phyloP scores from a whole-genome alignment of 2,888 invertebrate genomes.

The Sesia bembeciformis region DNA sequence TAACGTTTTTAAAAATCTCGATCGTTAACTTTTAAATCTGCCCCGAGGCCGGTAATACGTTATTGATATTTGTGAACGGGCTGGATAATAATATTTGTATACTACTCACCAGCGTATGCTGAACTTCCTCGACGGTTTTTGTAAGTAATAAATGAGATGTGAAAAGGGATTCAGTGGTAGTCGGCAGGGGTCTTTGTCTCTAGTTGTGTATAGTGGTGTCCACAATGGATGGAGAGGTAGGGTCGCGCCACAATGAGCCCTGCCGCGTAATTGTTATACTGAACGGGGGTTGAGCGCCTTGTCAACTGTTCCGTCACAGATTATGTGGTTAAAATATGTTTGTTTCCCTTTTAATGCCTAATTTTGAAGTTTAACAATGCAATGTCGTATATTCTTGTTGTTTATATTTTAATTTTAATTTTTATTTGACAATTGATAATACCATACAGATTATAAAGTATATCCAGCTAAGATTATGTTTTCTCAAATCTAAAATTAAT shows the following conservation, averaged over 20 bases:
- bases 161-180: conserved; percentile 20
- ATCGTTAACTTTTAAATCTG: conserved; percentile 68
- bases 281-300: conserved; percentile 67
- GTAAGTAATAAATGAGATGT: conserved; percentile 8
- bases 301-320: conserved; percentile 65
- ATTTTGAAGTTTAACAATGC: background rate
- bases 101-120: conserved; percentile 34
- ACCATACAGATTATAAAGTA: too few species aligned
- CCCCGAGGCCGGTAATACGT: conserved; percentile 64
- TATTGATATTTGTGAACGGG: conserved; percentile 72
- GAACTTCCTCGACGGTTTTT: conserved; percentile 27
- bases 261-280: conserved; percentile 70
- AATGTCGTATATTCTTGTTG: too few species aligned
- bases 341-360: conserved; percentile 1
- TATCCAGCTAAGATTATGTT: too few species aligned
- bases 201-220: conserved; percentile 48
- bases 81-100: conserved; percentile 73
- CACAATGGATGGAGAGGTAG: conserved; percentile 67
- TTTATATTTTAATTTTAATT: too few species aligned
- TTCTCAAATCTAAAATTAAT: too few species aligned
- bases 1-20: conserved; percentile 33
- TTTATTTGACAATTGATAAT: too few species aligned
- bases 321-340: conserved; percentile 17
- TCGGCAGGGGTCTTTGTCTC: conserved; percentile 20
- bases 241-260: conserved; percentile 66